These are phyloP conservation scores for Pyrgilauda ruficollis DNA, from an alignment of 2,113 vertebrate genomes.

Conservation along the genomic window DNA sequence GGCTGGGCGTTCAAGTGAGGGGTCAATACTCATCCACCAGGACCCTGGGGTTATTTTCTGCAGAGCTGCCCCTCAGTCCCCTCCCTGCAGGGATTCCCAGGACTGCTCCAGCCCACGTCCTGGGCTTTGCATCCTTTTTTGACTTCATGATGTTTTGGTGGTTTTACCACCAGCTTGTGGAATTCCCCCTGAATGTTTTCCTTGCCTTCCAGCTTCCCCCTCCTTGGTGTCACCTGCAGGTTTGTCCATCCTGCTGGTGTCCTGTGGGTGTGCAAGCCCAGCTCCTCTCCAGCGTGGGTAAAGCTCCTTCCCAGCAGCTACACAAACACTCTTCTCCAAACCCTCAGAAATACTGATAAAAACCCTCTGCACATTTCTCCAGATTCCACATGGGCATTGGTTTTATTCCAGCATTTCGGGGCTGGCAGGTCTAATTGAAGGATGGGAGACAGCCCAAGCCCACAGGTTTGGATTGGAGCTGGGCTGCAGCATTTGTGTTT, in stretches of 20 bases:
- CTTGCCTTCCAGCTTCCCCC: background rate
- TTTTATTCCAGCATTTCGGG: background rate
- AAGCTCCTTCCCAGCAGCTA: background rate
- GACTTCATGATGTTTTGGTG: background rate
- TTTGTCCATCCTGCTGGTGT: background rate
- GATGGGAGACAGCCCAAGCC: background rate
- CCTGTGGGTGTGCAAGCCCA: background rate
- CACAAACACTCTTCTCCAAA: too few species aligned
- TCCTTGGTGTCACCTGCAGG: background rate
- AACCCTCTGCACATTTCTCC: fast-evolving
- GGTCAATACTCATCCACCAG: background rate
- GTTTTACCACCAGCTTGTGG: background rate
- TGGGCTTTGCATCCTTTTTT: background rate
- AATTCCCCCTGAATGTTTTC: background rate
- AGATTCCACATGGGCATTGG: background rate
- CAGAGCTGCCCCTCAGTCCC: background rate
- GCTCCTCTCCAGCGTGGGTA: background rate
- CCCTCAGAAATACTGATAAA: background rate
- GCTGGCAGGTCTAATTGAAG: background rate
- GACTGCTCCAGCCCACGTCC: background rate
- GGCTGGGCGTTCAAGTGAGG: background rate
- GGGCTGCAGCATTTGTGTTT: background rate
- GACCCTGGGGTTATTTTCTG: background rate
- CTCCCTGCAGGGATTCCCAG: background rate
- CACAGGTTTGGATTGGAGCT: background rate